Conservation (phyloP, 2,113 vertebrate species). For the Trachemys scripta region DNA sequence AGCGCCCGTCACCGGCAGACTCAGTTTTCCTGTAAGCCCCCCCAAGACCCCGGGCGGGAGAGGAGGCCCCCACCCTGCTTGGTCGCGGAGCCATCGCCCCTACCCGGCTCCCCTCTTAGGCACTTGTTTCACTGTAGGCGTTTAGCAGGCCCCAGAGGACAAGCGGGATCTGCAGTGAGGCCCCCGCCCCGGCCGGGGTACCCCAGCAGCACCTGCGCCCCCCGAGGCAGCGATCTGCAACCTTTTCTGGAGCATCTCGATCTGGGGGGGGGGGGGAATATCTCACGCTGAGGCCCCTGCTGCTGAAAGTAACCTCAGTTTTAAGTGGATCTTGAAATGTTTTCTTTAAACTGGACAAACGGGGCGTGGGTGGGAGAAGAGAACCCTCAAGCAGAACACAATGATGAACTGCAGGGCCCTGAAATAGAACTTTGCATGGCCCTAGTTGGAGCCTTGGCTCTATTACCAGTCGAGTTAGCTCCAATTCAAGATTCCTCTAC, state of each 20-base stretch:
- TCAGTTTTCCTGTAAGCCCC: no score
- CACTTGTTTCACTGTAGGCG: no score
- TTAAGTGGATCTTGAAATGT: not conserved
- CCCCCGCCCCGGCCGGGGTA: no score
- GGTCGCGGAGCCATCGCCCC: not conserved
- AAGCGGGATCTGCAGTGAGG: no score
- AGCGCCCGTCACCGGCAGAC: no score
- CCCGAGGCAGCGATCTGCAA: no score
- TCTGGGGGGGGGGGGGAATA: fast-evolving
- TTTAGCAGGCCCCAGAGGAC: no score
- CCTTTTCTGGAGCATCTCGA: not conserved
- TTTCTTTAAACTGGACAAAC: not conserved
- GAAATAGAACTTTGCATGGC: no score
- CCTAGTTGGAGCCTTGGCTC: no score
- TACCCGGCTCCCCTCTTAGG: not conserved
- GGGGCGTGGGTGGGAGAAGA: fast-evolving
- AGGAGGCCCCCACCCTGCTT: not conserved
- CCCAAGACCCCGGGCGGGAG: no score
- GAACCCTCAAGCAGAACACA: not conserved
- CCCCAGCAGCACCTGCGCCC: no score
- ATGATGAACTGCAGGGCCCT: not conserved
- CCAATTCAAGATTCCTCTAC: no score
- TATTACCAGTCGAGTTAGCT: not conserved
- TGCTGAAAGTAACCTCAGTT: not conserved
- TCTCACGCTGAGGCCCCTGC: fast-evolving